A percentile compares a stretch with the other conserved stretches of the same genome.
Evolutionary conservation across 2,113 vertebrate species (phyloP).

Genomic region (Phyllostomus hastatus): DNA sequence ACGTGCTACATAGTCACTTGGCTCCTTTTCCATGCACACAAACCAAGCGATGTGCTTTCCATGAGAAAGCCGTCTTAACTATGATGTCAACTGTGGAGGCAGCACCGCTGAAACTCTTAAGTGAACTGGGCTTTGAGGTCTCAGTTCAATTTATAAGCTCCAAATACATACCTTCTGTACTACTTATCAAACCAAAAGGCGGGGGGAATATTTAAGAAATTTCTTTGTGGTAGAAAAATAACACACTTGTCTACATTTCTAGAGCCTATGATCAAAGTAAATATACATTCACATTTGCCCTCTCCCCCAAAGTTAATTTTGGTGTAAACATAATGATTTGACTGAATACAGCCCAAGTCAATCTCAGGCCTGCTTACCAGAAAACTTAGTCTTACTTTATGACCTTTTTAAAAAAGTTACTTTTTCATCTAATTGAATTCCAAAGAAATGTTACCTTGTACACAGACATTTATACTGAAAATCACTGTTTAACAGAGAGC

Average conservation of each 20-base stretch:
- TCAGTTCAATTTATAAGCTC: conserved; percentile 40
- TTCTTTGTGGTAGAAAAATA: background rate
- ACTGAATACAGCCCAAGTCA: background rate
- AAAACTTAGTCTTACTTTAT: conserved; percentile 26
- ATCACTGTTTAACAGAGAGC: background rate
- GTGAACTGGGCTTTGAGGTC: conserved; percentile 53
- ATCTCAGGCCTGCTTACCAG: background rate
- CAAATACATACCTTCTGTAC: conserved; percentile 10
- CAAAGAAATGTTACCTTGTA: conserved; percentile 29
- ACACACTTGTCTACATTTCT: background rate
- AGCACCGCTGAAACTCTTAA: background rate
- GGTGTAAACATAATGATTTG: conserved; percentile 35
- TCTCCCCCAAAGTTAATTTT: background rate
- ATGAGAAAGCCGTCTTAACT: conserved; percentile 6
- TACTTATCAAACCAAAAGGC: conserved; percentile 52
- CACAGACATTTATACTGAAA: conserved; percentile 34
- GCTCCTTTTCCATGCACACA: background rate
- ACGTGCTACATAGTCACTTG: background rate
- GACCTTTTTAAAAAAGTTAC: conserved; percentile 16
- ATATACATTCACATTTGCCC: background rate
- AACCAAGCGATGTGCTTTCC: background rate
- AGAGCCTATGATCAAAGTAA: conserved; percentile 38
- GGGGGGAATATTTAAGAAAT: conserved; percentile 26
- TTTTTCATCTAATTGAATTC: conserved; percentile 34
- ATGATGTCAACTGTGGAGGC: background rate